Base-by-base conservation (phyloP, 2,797 vertebrate species). In the Mastacembelus armatus region DNA sequence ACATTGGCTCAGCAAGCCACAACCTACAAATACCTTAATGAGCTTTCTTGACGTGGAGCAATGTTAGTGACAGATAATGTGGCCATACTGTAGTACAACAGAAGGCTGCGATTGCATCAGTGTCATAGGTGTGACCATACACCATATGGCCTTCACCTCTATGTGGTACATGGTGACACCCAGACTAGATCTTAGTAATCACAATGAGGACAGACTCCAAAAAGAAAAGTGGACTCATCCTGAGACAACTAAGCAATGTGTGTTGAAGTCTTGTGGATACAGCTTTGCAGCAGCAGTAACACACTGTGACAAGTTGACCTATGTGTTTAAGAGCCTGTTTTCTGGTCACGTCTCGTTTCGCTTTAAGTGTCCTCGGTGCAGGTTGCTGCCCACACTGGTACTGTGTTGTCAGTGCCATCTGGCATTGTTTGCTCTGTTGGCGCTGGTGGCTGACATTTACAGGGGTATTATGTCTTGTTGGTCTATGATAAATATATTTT, bases 271-370 rank as follows among this genome's bases (percentile, higher is more conserved):
- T 59, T 57, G 66, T 39, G 40, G 44, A 68, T 49, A 58, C 54
- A 56, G 74, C 39, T 65, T 68, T 54, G 35, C 56, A 71, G 65
- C 40, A 71, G 70, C 39, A 39, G 65, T 81, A 87, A 89, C 69
- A 49, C 69, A 70, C 57, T 78, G 78, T 80, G 85, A 68, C 78
- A 66, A 62, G 77, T 80, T 89, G 85, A 87, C 84, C 82, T 78
- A 33, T 69, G 71, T 85, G 78, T 88, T 84, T 78, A 84, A 85
- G 62, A 68, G 78, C 47, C 55, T 58, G 62, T 77, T 88, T 88
- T 85, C 86, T 73, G 45, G 71, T 82, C 81, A 77, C 19, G 50
- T 82, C 77, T 88, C 58, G 67, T 69, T 78, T 81, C 66, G 71
- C 77, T 83, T 65, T 54, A 76, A 84, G 69, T 76, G 61, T 77